phyloP scores from a whole-genome alignment of 1,140 invertebrate species.

The Temnothorax longispinosus region DNA sequence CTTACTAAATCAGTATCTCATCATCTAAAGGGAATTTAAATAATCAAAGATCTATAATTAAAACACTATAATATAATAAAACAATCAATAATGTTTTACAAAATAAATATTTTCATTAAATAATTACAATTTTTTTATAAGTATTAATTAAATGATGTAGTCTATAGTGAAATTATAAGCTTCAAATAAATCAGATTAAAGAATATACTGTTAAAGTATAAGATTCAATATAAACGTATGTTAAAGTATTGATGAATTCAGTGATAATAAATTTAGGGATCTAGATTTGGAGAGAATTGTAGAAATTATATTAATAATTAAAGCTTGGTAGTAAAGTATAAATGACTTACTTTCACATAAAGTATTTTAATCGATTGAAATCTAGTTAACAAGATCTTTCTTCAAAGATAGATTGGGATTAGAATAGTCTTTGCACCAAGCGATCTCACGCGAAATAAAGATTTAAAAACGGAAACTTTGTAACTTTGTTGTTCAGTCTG shows the following conservation, averaged over 20 bases:
- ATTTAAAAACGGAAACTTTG: slow-evolving; percentile 11
- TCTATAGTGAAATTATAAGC: background rate
- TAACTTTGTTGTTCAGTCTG: slow-evolving; percentile 14
- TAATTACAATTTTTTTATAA: background rate
- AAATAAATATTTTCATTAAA: background rate
- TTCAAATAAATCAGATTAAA: background rate
- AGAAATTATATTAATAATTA: background rate
- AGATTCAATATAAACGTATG: background rate
- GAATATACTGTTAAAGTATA: background rate
- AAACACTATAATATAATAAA: background rate
- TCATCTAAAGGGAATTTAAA: background rate
- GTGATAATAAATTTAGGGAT: background rate
- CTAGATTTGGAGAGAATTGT: background rate
- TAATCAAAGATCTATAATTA: background rate
- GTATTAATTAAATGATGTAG: background rate
- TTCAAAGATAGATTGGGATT: slow-evolving; percentile 2
- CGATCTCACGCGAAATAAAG: slow-evolving; percentile 30
- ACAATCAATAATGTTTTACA: background rate
- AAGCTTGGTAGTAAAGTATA: background rate
- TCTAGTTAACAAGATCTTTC: background rate
- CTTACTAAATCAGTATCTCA: background rate
- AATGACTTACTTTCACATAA: background rate
- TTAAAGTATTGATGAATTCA: background rate
- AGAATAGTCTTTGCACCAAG: slow-evolving; percentile 8
- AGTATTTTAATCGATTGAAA: slow-evolving; percentile 25